Evolutionary conservation across 2,888 invertebrate species (phyloP), one percentile per base, ranked within the genome.

Genomic region (Mimachlamys varia): DNA sequence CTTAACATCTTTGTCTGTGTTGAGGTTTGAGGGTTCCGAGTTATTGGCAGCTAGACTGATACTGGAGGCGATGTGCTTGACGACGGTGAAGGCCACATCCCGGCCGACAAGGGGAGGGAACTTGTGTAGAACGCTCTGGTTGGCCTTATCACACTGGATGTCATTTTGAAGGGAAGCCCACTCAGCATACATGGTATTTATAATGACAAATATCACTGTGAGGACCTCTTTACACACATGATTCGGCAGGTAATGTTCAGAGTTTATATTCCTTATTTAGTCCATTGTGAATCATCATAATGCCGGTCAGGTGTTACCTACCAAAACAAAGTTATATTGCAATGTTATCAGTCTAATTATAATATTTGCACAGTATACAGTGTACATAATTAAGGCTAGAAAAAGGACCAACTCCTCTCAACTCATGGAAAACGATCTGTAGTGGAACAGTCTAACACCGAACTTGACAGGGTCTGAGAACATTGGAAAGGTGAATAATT

Each of bases 51-150:
- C 94, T 55, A 96, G 93, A 91, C 98, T 98, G 89, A 98, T 97
- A 96, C 97, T 98, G 53, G 97, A 97, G 7, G 98, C 98, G 12
- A 99, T 97, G 95, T 98, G 98, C 94, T 98, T 98, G 87, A 98
- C 98, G 22, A 98, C 98, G 0, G 98, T 98, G 55, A 98, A 97
- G 22, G 98, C 98, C 13, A 99, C 98, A 95, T 98, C 98, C 94
- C 98, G 97, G 22, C 98, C 98, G 7, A 98, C 98, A 62, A 97
- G 97, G 49, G 97, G 96, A 0, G 98, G 97, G 95, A 98, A 98
- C 93, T 98, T 98, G 90, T 98, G 98, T 89, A 99, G 97, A 53
- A 99, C 98, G 93, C 97, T 97, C 92, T 95, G 94, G 92, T 96
- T 96, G 49, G 95, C 96, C 58, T 96, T 95, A 93, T 97, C 96